Percentiles rank a stretch among this genome's conserved stretches.
phyloP scores from a whole-genome alignment of 1,140 invertebrate genomes.

The Eriosoma lanigerum region DNA sequence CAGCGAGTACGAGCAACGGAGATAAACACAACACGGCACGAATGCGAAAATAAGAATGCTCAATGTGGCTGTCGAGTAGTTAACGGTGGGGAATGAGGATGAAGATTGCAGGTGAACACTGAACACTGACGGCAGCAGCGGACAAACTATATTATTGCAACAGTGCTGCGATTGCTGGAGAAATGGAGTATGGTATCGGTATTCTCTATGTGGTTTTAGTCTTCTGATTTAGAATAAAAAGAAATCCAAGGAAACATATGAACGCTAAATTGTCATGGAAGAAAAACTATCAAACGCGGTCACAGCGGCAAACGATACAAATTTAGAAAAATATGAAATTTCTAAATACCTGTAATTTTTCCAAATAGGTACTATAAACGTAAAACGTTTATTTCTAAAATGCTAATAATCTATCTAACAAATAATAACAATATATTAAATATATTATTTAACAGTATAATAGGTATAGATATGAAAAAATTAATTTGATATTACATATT shows the following conservation, averaged over 20 bases:
- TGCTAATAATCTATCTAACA: too few species aligned
- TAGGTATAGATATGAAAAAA: too few species aligned
- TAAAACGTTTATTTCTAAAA: too few species aligned
- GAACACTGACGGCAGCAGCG: background rate
- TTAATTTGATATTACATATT: too few species aligned
- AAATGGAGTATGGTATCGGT: slow-evolving; percentile 20
- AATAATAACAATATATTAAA: too few species aligned
- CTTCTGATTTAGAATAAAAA: background rate
- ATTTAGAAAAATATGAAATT: background rate
- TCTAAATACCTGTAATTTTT: too few species aligned
- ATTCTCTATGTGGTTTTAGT: background rate
- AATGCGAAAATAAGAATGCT: background rate
- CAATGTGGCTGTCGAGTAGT: background rate
- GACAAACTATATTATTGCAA: background rate
- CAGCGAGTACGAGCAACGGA: background rate
- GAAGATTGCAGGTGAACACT: background rate
- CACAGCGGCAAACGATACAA: background rate
- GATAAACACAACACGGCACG: background rate
- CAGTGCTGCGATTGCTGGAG: background rate
- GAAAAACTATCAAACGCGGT: background rate
- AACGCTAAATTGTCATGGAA: background rate
- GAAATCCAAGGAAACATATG: background rate
- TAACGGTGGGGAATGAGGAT: background rate
- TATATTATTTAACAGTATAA: too few species aligned
- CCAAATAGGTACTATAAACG: too few species aligned